Evolutionary conservation across 1,140 invertebrate genomes (phyloP), one percentile per base, ranked within the genome.

Genomic region (Gerris buenoi): DNA sequence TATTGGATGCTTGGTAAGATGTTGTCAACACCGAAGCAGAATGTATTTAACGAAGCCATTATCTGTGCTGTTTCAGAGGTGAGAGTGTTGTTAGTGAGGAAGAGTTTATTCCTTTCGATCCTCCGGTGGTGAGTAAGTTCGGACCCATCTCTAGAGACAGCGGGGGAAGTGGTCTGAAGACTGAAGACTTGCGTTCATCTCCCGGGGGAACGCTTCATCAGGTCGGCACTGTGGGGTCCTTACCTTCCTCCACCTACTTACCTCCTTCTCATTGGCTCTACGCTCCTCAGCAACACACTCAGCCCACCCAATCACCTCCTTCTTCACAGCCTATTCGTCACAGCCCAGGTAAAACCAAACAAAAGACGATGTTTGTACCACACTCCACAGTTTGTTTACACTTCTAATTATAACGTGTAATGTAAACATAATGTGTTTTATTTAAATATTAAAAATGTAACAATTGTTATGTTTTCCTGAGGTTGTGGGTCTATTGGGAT

Each of bases 121-220:
- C 83, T 22, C 83, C 87, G 25, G 75, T 84, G 23, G 83, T 84
- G 23, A 89, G 84, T 72, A 89, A 88, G 76, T 90, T 87, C 73
- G 89, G 88, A 15, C 88, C 89, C 0, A 91, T 91, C 69, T 90
- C 87, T n/a, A 81, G 88, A 68, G 78, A 69, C n/a, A 64, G 65
- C 33, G 33, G 33, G 18, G n/a, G n/a, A n/a, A n/a, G n/a, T n/a
- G 33, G 33, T 46, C 5, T 46, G 5, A 46, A 46, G 33, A 46
- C 33, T 46, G 33, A 46, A 46, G 33, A 46, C 33, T 10, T 46
- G 33, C 5, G 33, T 10, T 10, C 33, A 46, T 46, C 33, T 5
- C 18, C 33, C 5, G 5, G 18, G 5, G 18, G 5, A 46, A 5
- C 33, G 5, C 33, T 46, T 10, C 33, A 46, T 46, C 33, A 46